Conservation (phyloP, 2,797 vertebrate genomes). For the Micrastur ruficollis region DNA sequence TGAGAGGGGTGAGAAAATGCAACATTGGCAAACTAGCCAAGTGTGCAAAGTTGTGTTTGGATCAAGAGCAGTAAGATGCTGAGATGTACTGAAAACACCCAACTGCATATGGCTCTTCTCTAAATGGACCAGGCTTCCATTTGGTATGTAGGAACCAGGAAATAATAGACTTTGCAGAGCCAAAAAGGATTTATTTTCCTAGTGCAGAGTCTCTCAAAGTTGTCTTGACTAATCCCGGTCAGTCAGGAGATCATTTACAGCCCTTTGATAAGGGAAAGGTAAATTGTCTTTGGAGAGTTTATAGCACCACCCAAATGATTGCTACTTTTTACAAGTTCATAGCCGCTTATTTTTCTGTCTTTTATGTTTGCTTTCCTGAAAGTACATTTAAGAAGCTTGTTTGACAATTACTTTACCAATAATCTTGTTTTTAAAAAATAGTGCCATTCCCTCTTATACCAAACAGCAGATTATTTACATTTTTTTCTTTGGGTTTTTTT, state of each 20-base stretch:
- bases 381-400: neutral
- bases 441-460: neutral
- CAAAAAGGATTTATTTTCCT: neutral
- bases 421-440: neutral
- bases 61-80: neutral
- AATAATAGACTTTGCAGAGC: neutral
- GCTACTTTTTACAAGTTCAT: neutral
- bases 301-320: neutral
- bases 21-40: neutral
- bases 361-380: neutral
- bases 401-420: neutral
- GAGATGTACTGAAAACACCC: neutral
- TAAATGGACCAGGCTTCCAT: neutral
- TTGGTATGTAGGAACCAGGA: neutral
- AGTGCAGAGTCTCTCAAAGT: neutral
- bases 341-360: neutral
- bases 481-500: neutral
- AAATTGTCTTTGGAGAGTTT: neutral
- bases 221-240: neutral
- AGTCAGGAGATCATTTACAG: neutral
- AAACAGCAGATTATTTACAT: neutral
- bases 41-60: neutral
- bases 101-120: neutral
- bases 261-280: neutral
- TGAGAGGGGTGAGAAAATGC: neutral